Conservation (phyloP, 2,797 vertebrate genomes). For the Apogon hyalosoma region DNA sequence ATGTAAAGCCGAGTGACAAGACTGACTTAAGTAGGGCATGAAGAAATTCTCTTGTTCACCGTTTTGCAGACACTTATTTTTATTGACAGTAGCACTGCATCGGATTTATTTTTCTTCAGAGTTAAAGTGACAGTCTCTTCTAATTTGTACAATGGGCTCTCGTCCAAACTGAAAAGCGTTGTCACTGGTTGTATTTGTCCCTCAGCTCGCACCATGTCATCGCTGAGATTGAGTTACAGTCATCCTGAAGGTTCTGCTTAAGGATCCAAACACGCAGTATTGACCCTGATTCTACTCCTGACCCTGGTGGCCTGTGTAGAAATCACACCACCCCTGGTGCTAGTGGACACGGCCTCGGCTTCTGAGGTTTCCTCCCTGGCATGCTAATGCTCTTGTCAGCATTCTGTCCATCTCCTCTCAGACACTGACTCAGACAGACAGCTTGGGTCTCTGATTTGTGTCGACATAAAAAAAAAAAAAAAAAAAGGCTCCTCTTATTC, state of each 20-base stretch:
- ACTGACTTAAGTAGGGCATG: conserved; percentile 47
- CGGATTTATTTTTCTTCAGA: conserved; percentile 30
- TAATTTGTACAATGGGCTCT: conserved; percentile 33
- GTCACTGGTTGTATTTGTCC: conserved; percentile 26
- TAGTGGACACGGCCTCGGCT: conserved; percentile 54
- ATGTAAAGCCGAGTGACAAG: conserved; percentile 34
- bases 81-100: conserved; percentile 7
- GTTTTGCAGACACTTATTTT: conserved; percentile 5
- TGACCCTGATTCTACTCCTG: conserved; percentile 57
- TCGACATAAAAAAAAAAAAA: conserved; percentile 44
- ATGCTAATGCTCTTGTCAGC: conserved; percentile 74
- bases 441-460: conserved; percentile 37
- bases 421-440: conserved; percentile 59
- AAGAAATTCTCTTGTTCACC: conserved; percentile 29
- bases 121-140: conserved; percentile 8
- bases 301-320: conserved; percentile 56
- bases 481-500: conserved; percentile 52
- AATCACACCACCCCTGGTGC: conserved; percentile 46
- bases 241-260: conserved; percentile 26
- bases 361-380: conserved; percentile 61
- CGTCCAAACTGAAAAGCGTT: conserved; percentile 25
- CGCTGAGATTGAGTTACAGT: conserved; percentile 45
- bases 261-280: conserved; percentile 34
- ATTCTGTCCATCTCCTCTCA: conserved; percentile 68
- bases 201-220: conserved; percentile 5